Conservation (phyloP, 2,113 vertebrate species). For the Stegastes partitus region DNA sequence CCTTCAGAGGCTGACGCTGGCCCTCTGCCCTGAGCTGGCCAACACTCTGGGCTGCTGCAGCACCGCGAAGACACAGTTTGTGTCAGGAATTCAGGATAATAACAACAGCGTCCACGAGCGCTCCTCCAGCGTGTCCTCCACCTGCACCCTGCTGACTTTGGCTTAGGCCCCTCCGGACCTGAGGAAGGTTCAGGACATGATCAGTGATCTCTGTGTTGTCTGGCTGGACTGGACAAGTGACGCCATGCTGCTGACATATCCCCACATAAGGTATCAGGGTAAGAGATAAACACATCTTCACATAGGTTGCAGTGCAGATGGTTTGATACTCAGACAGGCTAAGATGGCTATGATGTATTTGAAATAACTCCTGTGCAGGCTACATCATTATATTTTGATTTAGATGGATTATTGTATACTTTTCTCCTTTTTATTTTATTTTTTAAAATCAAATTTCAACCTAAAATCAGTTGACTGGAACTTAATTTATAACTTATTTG, state of each 20-base stretch:
- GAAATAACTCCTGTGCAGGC: slow-evolving; percentile 39
- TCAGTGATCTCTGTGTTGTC: slow-evolving; percentile 15
- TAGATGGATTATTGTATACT: slow-evolving; percentile 31
- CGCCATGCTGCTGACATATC: slow-evolving; percentile 19
- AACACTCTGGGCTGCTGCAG: slow-evolving; percentile 42
- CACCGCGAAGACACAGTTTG: slow-evolving; percentile 37
- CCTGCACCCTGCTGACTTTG: slow-evolving; percentile 78
- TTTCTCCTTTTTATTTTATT: slow-evolving; percentile 50
- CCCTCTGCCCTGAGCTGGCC: slow-evolving; percentile 68
- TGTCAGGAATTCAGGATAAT: slow-evolving; percentile 69
- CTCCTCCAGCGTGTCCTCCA: slow-evolving; percentile 84
- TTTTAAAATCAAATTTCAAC: slow-evolving; percentile 38
- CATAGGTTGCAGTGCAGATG: slow-evolving; percentile 20
- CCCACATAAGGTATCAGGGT: not conserved
- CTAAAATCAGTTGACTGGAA: slow-evolving; percentile 34
- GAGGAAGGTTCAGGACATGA: slow-evolving; percentile 9
- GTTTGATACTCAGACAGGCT: slow-evolving; percentile 23
- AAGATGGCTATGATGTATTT: slow-evolving; percentile 42
- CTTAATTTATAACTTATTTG: slow-evolving; percentile 44
- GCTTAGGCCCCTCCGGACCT: slow-evolving; percentile 48
- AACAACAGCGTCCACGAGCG: slow-evolving; percentile 76
- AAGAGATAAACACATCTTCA: not conserved
- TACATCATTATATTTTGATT: slow-evolving; percentile 23
- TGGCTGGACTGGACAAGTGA: slow-evolving; percentile 7
- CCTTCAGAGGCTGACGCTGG: slow-evolving; percentile 69